Percentiles rank a stretch among this genome's conserved stretches.
Evolutionary conservation across 2,113 vertebrate species (phyloP).

Genomic region (Delphinus delphis): DNA sequence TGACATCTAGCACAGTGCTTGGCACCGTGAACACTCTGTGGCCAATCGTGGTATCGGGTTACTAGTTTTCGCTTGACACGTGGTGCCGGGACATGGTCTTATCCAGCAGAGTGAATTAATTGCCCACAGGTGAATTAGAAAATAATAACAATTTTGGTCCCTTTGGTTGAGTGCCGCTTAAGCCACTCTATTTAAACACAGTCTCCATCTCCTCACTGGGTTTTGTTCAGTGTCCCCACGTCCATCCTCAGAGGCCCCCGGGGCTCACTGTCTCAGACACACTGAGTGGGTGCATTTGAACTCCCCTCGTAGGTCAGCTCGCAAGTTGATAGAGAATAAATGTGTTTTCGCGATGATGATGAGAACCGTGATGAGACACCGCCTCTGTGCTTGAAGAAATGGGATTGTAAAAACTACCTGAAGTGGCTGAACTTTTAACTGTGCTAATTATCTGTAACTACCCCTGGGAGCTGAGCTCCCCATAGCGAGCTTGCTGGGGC

Average conservation of each 20-base stretch:
- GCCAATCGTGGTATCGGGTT: background rate
- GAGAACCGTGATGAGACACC: conserved; percentile 50
- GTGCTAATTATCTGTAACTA: conserved; percentile 88
- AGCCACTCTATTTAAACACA: background rate
- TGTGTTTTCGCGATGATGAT: conserved; percentile 64
- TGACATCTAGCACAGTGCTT: background rate
- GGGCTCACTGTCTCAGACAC: background rate
- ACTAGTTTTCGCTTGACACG: background rate
- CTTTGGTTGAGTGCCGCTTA: background rate
- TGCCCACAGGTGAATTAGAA: conserved; percentile 48
- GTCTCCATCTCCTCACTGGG: background rate
- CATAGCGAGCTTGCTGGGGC: conserved; percentile 80
- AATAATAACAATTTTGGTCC: background rate
- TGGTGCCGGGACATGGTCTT: background rate
- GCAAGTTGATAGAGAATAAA: conserved; percentile 54
- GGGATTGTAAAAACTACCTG: conserved; percentile 84
- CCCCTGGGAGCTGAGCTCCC: conserved; percentile 84
- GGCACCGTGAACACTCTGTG: background rate
- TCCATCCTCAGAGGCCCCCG: background rate
- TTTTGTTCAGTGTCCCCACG: background rate
- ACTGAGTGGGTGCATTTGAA: background rate
- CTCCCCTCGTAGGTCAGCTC: conserved; percentile 54
- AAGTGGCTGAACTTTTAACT: conserved; percentile 88
- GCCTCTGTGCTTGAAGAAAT: conserved; percentile 77
- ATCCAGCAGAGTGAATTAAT: background rate